Evolutionary conservation across 2,113 vertebrate genomes (phyloP), one percentile per base, ranked within the genome.

Genomic region (human): DNA sequence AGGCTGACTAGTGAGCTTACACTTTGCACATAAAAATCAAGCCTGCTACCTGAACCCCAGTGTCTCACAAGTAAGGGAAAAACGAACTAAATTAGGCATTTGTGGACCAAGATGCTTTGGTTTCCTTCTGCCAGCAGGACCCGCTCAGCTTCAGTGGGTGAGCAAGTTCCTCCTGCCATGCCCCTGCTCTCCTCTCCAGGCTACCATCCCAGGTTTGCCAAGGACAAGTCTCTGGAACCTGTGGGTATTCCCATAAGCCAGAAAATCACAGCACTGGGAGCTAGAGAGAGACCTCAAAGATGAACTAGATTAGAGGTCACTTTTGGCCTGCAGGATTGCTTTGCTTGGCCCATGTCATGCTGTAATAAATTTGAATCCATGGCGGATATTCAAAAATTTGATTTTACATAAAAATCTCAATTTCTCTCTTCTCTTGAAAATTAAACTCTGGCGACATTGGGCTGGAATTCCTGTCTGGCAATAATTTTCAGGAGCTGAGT

Each of bases 11-110:
- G 72, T 45, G 94, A 86, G 87, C 73, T 97, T 79, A 93, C 96
- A 82, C 59, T 91, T 64, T 90, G 85, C 82, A 86, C 66, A 40
- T 86, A 96, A 97, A 96, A 96, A 25, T 87, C 72, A 68, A 76
- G 50, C 12, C 30, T 82, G 97, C 86, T 91, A 90, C 96, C 86
- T 84, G 92, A 96, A 92, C 96, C 89, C 90, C 68, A 20, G 75
- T 52, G 40, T 81, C 55, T 73, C 10, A 27, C 30, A 18, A 84
- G 79, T 38, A 45, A 89, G 52, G 70, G 73, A 93, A 93, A 17
- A 78, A 38, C 13, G 43, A 95, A 52, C 7, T 35, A 3, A 11
- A 18, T 0, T 0, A 0, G 43, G 45, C 22, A 8, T n/a, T 4
- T 8, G 59, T 2, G 18, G 18, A 27, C 84, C 23, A 14, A 18